phyloP scores from a whole-genome alignment of 2,888 invertebrate genomes.

The Trilocha varians region DNA sequence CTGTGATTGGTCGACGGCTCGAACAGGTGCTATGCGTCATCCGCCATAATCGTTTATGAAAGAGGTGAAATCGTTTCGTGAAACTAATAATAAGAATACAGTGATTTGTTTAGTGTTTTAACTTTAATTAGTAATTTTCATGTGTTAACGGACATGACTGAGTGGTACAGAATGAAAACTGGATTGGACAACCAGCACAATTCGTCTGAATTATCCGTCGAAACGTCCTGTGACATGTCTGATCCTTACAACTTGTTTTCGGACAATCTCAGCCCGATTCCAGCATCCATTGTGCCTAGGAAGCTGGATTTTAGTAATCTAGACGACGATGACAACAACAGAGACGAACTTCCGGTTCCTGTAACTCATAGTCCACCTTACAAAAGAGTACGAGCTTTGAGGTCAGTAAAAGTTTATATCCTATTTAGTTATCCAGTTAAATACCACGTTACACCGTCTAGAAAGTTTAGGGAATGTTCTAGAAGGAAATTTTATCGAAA shows the following conservation, averaged over 20 bases:
- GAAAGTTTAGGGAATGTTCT: too few species aligned
- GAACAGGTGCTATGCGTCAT: slow-evolving; percentile 71
- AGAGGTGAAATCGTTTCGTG: slow-evolving; percentile 59
- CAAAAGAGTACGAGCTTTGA: slow-evolving; percentile 72
- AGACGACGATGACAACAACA: slow-evolving; percentile 60
- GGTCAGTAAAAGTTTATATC: slow-evolving; percentile 41
- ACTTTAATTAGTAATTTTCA: slow-evolving; percentile 39
- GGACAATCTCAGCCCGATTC: slow-evolving; percentile 73
- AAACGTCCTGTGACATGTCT: slow-evolving; percentile 77
- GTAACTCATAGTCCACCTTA: slow-evolving; percentile 69
- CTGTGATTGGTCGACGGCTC: slow-evolving; percentile 44
- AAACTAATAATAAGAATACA: slow-evolving; percentile 30
- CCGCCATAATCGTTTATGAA: slow-evolving; percentile 61
- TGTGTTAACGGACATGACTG: slow-evolving; percentile 53
- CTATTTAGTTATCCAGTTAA: slow-evolving; percentile 17
- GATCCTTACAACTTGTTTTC: slow-evolving; percentile 75
- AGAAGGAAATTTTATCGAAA: too few species aligned
- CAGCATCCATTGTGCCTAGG: slow-evolving; percentile 68
- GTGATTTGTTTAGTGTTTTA: slow-evolving; percentile 36
- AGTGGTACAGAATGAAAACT: slow-evolving; percentile 62
- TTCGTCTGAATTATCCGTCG: slow-evolving; percentile 72
- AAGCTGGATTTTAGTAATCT: slow-evolving; percentile 72
- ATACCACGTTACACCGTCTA: slow-evolving; percentile 27
- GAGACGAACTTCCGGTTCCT: slow-evolving; percentile 40
- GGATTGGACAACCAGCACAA: slow-evolving; percentile 47